Percentiles rank a stretch among this genome's conserved stretches.
phyloP scores from a whole-genome alignment of 1,140 invertebrate genomes.

The Oppia nitens region DNA sequence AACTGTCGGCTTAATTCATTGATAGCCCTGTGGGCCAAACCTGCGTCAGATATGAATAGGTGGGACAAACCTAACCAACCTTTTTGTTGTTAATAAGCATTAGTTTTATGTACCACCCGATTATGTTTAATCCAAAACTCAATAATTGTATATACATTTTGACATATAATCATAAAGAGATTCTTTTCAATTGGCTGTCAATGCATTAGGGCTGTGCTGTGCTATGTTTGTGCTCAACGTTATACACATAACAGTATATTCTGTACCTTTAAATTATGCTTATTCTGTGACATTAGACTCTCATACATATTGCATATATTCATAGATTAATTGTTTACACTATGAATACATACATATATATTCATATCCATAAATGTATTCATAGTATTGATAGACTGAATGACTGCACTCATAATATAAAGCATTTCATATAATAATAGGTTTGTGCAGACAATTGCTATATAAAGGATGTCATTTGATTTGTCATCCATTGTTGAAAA shows the following conservation, averaged over 20 bases:
- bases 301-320: background rate
- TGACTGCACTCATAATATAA: background rate
- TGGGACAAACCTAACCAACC: background rate
- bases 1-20: background rate
- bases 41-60: background rate
- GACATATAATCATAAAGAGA: background rate
- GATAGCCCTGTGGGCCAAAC: background rate
- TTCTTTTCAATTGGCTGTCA: conserved; percentile 1
- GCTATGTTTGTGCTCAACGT: background rate
- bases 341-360: background rate
- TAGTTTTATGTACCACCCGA: background rate
- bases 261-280: background rate
- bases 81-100: background rate
- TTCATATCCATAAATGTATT: background rate
- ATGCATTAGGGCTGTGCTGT: background rate
- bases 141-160: background rate
- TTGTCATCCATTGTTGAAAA: background rate
- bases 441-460: background rate
- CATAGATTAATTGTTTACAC: background rate
- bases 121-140: background rate
- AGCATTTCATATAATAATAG: background rate
- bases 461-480: background rate
- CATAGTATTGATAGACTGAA: background rate
- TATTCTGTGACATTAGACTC: background rate
- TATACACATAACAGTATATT: background rate